phyloP scores from a whole-genome alignment of 2,888 invertebrate genomes.

The Pseudoips prasinana region DNA sequence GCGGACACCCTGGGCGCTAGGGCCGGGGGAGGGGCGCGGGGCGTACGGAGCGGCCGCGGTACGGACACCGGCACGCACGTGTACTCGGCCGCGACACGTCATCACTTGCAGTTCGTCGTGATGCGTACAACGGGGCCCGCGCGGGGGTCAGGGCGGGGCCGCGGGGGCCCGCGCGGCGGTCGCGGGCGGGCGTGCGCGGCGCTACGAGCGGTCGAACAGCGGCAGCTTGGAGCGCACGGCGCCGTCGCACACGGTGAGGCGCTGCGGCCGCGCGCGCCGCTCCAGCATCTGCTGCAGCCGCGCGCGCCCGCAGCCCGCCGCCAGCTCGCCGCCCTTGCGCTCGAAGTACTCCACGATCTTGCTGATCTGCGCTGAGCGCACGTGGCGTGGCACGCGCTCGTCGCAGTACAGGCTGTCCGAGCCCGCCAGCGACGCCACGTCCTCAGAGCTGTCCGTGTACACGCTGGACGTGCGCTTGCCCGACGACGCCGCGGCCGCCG shows the following conservation, averaged over 20 bases:
- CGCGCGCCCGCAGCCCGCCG: conserved; percentile 49
- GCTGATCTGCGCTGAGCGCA: conserved; percentile 87
- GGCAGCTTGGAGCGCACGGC: conserved; percentile 93
- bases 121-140: no score
- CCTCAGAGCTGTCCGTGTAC: conserved; percentile 93
- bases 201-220: conserved; percentile 84
- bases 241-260: conserved; percentile 91
- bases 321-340: conserved; percentile 84
- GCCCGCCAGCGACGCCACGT: conserved; percentile 90
- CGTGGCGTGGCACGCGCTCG: conserved; percentile 82
- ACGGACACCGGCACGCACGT: no score
- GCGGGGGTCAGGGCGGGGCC: not conserved
- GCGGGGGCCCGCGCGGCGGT: conserved; percentile 5
- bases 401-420: conserved; percentile 88
- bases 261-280: conserved; percentile 75
- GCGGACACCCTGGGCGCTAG: no score
- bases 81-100: no score
- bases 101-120: no score
- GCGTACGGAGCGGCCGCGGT: no score
- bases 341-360: conserved; percentile 95
- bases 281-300: conserved; percentile 25
- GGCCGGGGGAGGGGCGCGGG: no score
- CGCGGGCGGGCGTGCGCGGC: conserved; percentile 7
- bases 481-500: conserved; percentile 56
- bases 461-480: conserved; percentile 89